Base-by-base conservation (phyloP, 2,888 invertebrate genomes). In the Matsumyia berberina region DNA sequence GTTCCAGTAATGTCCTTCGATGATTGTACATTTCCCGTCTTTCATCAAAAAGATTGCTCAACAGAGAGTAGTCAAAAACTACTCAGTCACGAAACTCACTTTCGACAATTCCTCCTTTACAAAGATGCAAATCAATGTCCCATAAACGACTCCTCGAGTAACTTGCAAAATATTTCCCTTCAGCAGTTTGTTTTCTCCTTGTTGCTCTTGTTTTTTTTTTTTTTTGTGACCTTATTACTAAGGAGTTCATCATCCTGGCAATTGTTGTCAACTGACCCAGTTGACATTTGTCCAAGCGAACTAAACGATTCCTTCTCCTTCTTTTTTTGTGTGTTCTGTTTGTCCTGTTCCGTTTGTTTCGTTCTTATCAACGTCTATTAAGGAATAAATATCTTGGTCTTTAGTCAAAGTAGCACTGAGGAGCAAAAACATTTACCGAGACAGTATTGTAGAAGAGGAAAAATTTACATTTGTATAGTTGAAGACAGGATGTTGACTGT, bases 221-320 rank as follows among this genome's bases (percentile, higher is more conserved):
- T 33, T 49, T 33, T 31, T 31, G 5, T 44, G 60, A 42, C 39
- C 57, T 58, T 76, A 58, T 67, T 76, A 42, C 31, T 11, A 31
- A 64, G 64, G 37, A 73, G 82, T 72, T 73, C 72, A 78, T 66
- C 44, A 70, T 82, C 66, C 70, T 77, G 35, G 12, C 79, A 79
- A 73, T 73, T 66, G 79, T 73, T 66, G 72, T 73, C 79, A 66
- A 64, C 57, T 58, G 66, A 11, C 57, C 58, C 58, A 64, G 73
- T 80, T 73, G 79, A 80, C 66, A 66, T 80, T 73, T 58, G 73
- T 73, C 66, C 73, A 73, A 73, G 51, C 72, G 64, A 57, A 77
- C 69, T 62, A 69, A 77, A 53, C 53, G 51, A 74, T 37, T 74
- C 35, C 46, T 42, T 60, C 49, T 64, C 35, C 35, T 12, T 57